phyloP scores from a whole-genome alignment of 2,888 invertebrate species.

The Mythimna vitellina region DNA sequence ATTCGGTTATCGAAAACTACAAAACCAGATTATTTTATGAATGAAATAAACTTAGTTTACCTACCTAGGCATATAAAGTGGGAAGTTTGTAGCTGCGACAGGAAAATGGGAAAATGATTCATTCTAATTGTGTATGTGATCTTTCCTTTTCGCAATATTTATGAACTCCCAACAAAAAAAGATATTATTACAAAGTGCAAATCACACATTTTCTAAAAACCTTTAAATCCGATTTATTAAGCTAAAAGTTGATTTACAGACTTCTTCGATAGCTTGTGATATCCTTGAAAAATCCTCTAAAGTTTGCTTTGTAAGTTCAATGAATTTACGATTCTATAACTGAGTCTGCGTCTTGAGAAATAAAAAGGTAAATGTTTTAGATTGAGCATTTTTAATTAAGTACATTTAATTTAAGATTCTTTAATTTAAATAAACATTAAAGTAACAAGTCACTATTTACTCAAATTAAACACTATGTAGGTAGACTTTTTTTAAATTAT shows the following conservation, averaged over 20 bases:
- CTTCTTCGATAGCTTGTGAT: background rate
- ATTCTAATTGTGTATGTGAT: background rate
- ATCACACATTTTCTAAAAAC: background rate
- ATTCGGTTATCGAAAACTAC: background rate
- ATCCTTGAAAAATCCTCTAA: background rate
- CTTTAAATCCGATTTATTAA: background rate
- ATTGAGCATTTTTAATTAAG: constrained; percentile 4
- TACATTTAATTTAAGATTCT: background rate
- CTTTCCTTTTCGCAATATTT: constrained; percentile 11
- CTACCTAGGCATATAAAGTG: background rate
- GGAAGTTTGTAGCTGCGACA: background rate
- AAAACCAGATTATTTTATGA: constrained; percentile 9
- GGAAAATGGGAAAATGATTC: background rate
- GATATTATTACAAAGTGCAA: background rate
- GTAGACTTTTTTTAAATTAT: no score
- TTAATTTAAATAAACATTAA: background rate
- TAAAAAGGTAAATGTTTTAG: background rate
- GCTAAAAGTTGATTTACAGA: background rate
- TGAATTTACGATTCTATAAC: background rate
- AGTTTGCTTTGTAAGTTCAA: background rate
- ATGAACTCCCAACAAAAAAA: background rate
- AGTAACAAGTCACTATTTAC: no score
- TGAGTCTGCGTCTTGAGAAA: background rate
- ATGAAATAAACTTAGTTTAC: constrained; percentile 5
- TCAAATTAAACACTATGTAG: no score